phyloP scores from a whole-genome alignment of 2,888 invertebrate genomes.

The Netelia fuscicornis region DNA sequence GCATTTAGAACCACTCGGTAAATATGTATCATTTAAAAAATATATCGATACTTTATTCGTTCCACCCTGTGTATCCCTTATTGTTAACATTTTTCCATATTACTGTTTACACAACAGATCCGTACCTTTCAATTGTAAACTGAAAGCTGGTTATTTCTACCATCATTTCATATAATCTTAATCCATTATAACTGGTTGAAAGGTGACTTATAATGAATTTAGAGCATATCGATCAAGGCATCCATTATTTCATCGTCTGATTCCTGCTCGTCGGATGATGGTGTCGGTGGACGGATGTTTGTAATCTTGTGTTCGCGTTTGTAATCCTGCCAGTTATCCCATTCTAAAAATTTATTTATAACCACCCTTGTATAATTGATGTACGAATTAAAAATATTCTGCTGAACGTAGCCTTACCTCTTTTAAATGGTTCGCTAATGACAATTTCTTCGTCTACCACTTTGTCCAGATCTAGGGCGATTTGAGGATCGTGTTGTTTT shows the following conservation, averaged over 20 bases:
- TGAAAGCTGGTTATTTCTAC: background rate
- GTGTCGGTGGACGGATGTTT: constrained; percentile 76
- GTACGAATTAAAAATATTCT: background rate
- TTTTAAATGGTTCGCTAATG: background rate
- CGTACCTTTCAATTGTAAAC: background rate
- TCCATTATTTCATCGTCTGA: constrained; percentile 80
- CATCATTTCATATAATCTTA: background rate
- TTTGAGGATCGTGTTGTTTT: constrained; percentile 71
- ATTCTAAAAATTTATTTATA: constrained; percentile 68
- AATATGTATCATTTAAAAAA: constrained; percentile 51
- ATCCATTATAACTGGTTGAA: background rate
- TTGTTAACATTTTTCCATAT: background rate
- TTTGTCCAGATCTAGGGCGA: constrained; percentile 74
- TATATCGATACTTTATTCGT: constrained; percentile 45
- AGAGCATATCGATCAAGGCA: constrained; percentile 48
- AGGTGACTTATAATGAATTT: background rate
- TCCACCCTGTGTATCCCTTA: constrained; percentile 16
- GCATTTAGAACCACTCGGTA: constrained; percentile 4
- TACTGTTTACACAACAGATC: background rate
- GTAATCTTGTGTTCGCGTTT: constrained; percentile 72
- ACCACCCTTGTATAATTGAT: background rate
- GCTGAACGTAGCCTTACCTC: background rate
- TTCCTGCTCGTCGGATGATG: constrained; percentile 76
- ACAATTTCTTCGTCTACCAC: constrained; percentile 32
- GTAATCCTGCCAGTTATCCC: constrained; percentile 73